Base-by-base conservation (phyloP, 2,113 vertebrate species). In the Corvus hawaiiensis region DNA sequence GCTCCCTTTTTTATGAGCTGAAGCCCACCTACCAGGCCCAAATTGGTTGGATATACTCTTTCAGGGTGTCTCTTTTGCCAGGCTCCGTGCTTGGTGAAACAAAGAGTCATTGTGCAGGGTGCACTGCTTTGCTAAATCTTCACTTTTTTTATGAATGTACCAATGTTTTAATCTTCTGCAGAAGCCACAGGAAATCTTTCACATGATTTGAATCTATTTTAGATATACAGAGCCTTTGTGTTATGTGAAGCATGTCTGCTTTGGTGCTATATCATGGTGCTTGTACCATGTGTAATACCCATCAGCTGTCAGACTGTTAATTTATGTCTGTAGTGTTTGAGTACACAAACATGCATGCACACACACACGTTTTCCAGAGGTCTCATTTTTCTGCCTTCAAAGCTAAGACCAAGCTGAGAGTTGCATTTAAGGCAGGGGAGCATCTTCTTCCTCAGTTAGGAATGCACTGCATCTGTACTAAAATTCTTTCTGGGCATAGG, bases 111-210 rank as follows among this genome's bases (percentile, higher is more conserved):
- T 93, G 80, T 95, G 88, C 86, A 97, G 76, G 59, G 41, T 76
- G 64, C 3, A 3, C 44, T 48, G 72, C 85, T 87, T 95, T 90
- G 59, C 90, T 94, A 96, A 94, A 81, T 95, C 77, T 89, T 95
- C 84, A 37, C 80, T 86, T 95, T 96, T 74, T 79, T 78, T 61
- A 81, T 93, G 79, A 95, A 87, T 93, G 74, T 86, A 63, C 73
- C 56, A n/a, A 73, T 66, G 66, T 87, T 95, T 91, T 87, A 96
- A 95, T 96, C 92, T 96, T 87, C 55, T 78, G 74, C 85, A 78
- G 71, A 74, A 95, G 56, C 92, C 94, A 82, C 90, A 95, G 94
- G 94, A 91, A 92, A 84, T 90, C 83, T 83, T 95, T 94, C 92
- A 89, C 59, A 79, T 96, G 16, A 92, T 87, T 89, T 64, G 18